A percentile compares a stretch with the other conserved stretches of the same genome.
Evolutionary conservation across 2,797 vertebrate species (phyloP).

Genomic region (Phalloptychus januarius): DNA sequence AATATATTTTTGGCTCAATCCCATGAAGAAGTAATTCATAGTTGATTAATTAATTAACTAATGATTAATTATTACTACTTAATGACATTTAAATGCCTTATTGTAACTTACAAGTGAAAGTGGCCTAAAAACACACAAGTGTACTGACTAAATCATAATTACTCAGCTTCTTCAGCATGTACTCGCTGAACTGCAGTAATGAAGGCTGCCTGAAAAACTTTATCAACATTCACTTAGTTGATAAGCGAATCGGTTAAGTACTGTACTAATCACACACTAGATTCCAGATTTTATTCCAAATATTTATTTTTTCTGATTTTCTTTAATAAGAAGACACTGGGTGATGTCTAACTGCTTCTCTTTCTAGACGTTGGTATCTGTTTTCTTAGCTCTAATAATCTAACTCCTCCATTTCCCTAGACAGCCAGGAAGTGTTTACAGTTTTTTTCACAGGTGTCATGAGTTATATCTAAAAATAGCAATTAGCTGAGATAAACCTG

Average conservation of each 20-base stretch:
- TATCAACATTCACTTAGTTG: not conserved
- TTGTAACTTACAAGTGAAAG: not conserved
- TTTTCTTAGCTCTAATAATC: not conserved
- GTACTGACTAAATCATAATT: not conserved
- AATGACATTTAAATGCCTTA: not conserved
- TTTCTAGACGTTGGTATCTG: not conserved
- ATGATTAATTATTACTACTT: not conserved
- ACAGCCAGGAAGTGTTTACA: not conserved
- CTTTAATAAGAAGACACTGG: not conserved
- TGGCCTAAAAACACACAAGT: not conserved
- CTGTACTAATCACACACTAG: constrained; percentile 26
- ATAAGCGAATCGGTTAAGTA: too few species aligned
- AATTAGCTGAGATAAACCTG: too few species aligned
- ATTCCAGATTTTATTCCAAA: constrained; percentile 7
- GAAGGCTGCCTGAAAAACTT: not conserved
- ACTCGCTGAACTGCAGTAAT: not conserved
- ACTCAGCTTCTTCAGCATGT: not conserved
- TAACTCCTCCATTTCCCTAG: not conserved
- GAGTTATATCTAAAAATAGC: too few species aligned
- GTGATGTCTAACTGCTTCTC: not conserved
- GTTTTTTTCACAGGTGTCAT: too few species aligned
- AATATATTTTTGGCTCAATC: not conserved
- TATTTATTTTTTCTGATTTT: too few species aligned
- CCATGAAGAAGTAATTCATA: too few species aligned
- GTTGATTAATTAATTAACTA: not conserved